Evolutionary conservation across 2,113 vertebrate species (phyloP), one percentile per base, ranked within the genome.

Genomic region (Alethe castanea): DNA sequence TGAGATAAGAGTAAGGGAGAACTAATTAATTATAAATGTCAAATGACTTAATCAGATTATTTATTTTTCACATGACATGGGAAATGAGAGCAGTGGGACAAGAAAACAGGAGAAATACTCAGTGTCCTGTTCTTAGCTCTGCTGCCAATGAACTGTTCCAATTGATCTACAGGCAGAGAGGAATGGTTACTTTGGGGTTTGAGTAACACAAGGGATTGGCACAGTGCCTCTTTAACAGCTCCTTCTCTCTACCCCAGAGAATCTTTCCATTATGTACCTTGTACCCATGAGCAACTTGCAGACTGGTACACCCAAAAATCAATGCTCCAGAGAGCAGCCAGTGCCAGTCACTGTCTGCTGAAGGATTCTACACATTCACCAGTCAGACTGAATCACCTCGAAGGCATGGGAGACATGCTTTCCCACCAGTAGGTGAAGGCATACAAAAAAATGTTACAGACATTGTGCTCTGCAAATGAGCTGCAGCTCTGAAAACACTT

Each of bases 21-120:
- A 72, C 48, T 91, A 82, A 95, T 93, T 95, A 93, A 92, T 90
- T 96, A 93, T 45, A 95, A 74, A 89, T 69, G 91, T 92, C 88
- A 92, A 86, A 84, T 1, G 6, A 86, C 54, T 90, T 96, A 77
- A 93, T 91, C 86, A 70, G 91, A 86, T 96, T n/a, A 25, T 61
- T 70, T 69, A 57, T 82, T 86, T 79, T 81, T 33, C 42, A 54
- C 26, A 54, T 0, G 1, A 92, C 83, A 87, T 35, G 40, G 65
- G 81, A 86, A 97, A 87, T 57, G 60, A 83, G 31, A 94, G 56
- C 38, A 91, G 48, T 22, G 23, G 88, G 36, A 95, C 80, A 96
- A 88, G 42, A 89, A 82, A 94, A 67, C 40, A 78, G n/a, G 14
- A 95, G 77, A 82, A 93, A 88, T 77, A 96, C 22, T 93, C 64